Evolutionary conservation across 92 coral and sea anemone species (phyloP).

Genomic region (Anthopleura xanthogrammica): DNA sequence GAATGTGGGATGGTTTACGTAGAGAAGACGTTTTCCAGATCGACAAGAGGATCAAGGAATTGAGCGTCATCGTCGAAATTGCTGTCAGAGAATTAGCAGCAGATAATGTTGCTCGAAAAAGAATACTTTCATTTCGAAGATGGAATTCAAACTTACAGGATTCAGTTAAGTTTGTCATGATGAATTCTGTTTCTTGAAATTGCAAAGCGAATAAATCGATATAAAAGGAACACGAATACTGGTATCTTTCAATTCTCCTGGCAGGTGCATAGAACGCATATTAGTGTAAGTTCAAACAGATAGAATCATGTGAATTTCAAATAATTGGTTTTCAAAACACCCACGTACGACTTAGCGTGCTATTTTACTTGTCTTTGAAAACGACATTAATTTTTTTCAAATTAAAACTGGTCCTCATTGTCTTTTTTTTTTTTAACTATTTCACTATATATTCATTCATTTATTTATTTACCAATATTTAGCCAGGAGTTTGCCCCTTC

Average conservation of each 20-base stretch:
- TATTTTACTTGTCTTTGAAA: too few relatives aligned
- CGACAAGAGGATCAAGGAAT: not conserved
- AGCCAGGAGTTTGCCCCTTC: too few relatives aligned
- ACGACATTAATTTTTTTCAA: too few relatives aligned
- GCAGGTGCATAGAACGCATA: too few relatives aligned
- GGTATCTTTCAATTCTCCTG: not conserved
- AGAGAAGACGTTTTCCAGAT: slow-evolving; percentile 19
- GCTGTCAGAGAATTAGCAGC: slow-evolving; percentile 8
- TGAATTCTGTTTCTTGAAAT: not conserved
- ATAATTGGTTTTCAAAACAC: too few relatives aligned
- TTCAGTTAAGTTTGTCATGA: not conserved
- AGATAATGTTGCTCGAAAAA: not conserved
- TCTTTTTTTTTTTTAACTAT: too few relatives aligned
- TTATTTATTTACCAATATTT: too few relatives aligned
- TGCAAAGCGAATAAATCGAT: not conserved
- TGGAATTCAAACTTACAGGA: not conserved
- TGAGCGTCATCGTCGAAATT: slow-evolving; percentile 8
- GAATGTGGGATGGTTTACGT: slow-evolving; percentile 14
- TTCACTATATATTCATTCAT: too few relatives aligned
- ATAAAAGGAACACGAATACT: not conserved
- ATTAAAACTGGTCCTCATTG: too few relatives aligned
- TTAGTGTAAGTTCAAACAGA: too few relatives aligned
- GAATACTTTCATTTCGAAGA: not conserved
- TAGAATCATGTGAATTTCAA: too few relatives aligned
- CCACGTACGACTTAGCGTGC: too few relatives aligned